Evolutionary conservation across 2,113 vertebrate species (phyloP), one percentile per base, ranked within the genome.

Genomic region (Cheirogaleus medius): DNA sequence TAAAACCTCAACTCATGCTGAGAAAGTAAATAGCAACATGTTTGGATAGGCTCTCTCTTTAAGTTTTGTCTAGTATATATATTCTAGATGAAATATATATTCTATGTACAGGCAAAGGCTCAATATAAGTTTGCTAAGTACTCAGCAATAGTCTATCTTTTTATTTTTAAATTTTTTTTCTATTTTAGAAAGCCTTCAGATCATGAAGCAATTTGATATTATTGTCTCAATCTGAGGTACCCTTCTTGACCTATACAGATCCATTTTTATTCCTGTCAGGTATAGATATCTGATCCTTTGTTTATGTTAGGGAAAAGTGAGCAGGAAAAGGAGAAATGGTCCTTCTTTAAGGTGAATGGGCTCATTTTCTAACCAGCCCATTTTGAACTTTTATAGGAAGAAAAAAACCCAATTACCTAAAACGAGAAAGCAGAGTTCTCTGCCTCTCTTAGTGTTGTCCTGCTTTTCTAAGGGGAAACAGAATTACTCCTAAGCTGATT

Each of bases 391-490:
- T 90, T 91, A 87, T 11, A 82, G 54, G 73, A 95, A 63, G 27
- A 54, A 44, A 85, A 84, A 80, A 68, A 81, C 5, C 32, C 81
- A 94, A 27, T 27, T 42, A 94, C 54, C 20, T 89, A 95, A 90
- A 96, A 91, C 84, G 90, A 92, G 85, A 95, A 97, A 84, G 87
- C 68, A 54, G 66, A 92, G 32, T 84, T 83, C 7, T n/a, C 44
- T 76, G 74, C 63, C 83, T 86, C 93, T 78, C 82, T 90, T 39
- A 69, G 44, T 82, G 34, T 39, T 73, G 54, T 66, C 69, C 60
- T 77, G 54, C 52, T 91, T 95, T 97, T 87, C 60, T 88, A 63
- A 88, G n/a, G 89, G 77, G 81, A 93, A 83, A 88, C 47, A 83
- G 52, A 49, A 27, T 78, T 44, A 93, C 80, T 81, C 81, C 88